Evolutionary conservation across 2,113 vertebrate species (phyloP).

Genomic region (Hydrolagus affinis): DNA sequence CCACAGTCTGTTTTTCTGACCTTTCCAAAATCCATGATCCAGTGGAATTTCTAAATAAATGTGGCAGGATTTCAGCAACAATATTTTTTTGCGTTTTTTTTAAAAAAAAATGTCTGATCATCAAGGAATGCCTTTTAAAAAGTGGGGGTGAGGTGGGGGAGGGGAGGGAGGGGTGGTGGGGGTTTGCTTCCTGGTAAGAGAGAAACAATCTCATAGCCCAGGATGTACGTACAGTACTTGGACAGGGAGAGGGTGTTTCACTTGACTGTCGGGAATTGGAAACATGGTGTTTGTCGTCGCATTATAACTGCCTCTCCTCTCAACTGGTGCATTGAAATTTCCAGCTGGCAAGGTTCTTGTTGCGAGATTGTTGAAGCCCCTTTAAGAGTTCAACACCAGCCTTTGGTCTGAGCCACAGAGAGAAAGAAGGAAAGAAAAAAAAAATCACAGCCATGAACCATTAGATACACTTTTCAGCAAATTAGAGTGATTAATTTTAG

Average conservation of each 20-base stretch:
- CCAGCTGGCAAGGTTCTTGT: not conserved
- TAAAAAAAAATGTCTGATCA: not conserved
- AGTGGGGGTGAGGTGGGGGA: too few relatives aligned
- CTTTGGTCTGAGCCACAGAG: constrained; percentile 8
- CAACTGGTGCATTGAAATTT: not conserved
- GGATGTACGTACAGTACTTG: not conserved
- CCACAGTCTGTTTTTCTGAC: not conserved
- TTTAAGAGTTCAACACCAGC: constrained; percentile 6
- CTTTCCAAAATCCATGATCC: not conserved
- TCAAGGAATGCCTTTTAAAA: not conserved
- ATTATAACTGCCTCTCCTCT: not conserved
- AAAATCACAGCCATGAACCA: constrained; percentile 26
- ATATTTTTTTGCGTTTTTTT: constrained; percentile 6
- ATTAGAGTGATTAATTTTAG: constrained; percentile 32
- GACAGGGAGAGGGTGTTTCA: too few relatives aligned
- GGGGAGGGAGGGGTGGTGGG: too few relatives aligned
- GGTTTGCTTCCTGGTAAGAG: too few relatives aligned
- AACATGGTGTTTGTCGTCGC: not conserved
- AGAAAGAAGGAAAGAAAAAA: not conserved
- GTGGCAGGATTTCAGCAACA: not conserved
- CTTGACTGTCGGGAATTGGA: not conserved
- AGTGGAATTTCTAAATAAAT: not conserved
- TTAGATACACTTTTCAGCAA: constrained; percentile 27
- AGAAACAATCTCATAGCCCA: not conserved
- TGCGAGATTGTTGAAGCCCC: not conserved